Percentiles rank a stretch among this genome's conserved stretches.
Conservation (phyloP, 1,140 invertebrate genomes). For the Drosophila trapezifrons region DNA sequence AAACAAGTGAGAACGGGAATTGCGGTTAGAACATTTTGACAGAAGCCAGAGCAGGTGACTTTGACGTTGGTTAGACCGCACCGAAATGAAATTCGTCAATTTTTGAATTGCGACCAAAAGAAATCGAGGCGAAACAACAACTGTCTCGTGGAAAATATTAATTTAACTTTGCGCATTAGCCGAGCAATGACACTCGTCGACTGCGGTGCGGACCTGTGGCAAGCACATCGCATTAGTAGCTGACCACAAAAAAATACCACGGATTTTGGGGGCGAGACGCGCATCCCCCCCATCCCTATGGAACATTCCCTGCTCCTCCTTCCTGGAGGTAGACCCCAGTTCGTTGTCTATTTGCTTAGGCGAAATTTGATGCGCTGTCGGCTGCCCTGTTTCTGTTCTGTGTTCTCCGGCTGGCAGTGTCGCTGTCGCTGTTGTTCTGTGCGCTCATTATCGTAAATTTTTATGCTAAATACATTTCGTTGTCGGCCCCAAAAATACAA, state of each 20-base stretch:
- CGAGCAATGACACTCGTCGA: constrained; percentile 62
- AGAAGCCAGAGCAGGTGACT: constrained; percentile 63
- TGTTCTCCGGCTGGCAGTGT: constrained; percentile 17
- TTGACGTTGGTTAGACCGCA: constrained; percentile 65
- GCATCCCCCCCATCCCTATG: background rate
- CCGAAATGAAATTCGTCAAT: constrained; percentile 68
- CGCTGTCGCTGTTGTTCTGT: constrained; percentile 45
- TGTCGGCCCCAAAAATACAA: constrained; percentile 55
- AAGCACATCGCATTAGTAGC: constrained; percentile 8
- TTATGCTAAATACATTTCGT: constrained; percentile 84
- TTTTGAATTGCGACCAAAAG: constrained; percentile 28
- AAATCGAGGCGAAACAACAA: constrained; percentile 42
- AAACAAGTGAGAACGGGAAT: constrained; percentile 25
- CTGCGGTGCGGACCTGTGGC: constrained; percentile 25
- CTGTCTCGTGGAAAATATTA: constrained; percentile 67
- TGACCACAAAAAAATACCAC: constrained; percentile 43
- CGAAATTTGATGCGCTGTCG: constrained; percentile 53
- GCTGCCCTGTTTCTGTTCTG: constrained; percentile 3
- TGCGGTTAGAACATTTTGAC: constrained; percentile 27
- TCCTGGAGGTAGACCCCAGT: constrained; percentile 10
- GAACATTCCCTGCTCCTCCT: background rate
- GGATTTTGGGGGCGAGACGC: background rate
- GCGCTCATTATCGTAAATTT: constrained; percentile 83
- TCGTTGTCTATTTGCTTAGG: constrained; percentile 63
- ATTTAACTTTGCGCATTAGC: constrained; percentile 78